Evolutionary conservation across 2,797 vertebrate species (phyloP), one percentile per base, ranked within the genome.

Genomic region (Poliocrania exsul): DNA sequence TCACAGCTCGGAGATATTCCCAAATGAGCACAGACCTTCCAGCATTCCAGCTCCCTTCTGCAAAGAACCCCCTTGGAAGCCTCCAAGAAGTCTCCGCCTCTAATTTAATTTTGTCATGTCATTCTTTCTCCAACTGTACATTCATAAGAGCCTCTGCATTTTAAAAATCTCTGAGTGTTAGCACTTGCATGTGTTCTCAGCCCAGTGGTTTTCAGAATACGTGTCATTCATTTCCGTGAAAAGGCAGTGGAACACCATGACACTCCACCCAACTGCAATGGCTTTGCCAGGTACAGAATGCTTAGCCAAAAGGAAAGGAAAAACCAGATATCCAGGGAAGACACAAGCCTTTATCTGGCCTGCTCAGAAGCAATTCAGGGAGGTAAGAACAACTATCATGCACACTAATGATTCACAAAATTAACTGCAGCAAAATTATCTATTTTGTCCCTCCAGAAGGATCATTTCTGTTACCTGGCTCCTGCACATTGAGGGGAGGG

Each of bases 81-180:
- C 77, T 91, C 54, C 16, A 44, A 23, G 38, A 26, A 81, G 86
- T 86, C 92, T 88, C 95, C 77, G 16, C 87, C 93, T 88, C 86
- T 67, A 40, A 60, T 69, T 84, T 49, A 51, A 65, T 51, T 96
- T 67, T 92, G 86, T 65, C 86, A 47, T 89, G 90, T 83, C 82
- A 80, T 70, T 12, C 79, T 78, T 69, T 47, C 56, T 80, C 79
- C 50, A 61, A 67, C 46, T 73, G 65, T 31, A 81, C 64, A 64
- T 78, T 90, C 89, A 86, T 80, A 66, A 82, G 40, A 84, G n/a
- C 7, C 66, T 86, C 86, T 61, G 79, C 33, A n/a, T 69, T 91
- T 86, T 37, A 70, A 83, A 84, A 54, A 42, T n/a, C 70, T 50
- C 71, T 92, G 88, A 93, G 84, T 93, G 86, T 51, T 97, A 90